Evolutionary conservation across 1,140 invertebrate species (phyloP).

Genomic region (Drosophila leontia): DNA sequence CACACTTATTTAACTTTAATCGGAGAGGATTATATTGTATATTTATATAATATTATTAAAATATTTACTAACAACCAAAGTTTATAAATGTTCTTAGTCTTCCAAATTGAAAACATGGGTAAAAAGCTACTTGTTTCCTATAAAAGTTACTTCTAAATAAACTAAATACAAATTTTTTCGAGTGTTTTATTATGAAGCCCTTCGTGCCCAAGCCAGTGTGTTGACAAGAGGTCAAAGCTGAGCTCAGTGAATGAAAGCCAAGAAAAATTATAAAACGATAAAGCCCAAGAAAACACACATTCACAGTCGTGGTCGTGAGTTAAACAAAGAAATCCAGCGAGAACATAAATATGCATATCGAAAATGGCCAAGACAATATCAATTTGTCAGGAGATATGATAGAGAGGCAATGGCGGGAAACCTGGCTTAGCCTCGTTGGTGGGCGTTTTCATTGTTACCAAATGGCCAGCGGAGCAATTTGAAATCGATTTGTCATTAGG

Average conservation of each 20-base stretch:
- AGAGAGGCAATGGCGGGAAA: slow-evolving; percentile 23
- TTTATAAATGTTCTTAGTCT: not conserved
- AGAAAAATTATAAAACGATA: slow-evolving; percentile 74
- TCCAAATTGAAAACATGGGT: not conserved
- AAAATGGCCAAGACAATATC: slow-evolving; percentile 65
- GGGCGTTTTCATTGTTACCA: slow-evolving; percentile 59
- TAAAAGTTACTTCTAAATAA: not conserved
- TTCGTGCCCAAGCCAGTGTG: slow-evolving; percentile 35
- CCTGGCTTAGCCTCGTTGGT: slow-evolving; percentile 23
- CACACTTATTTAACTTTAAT: too few relatives aligned
- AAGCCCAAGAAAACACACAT: slow-evolving; percentile 38
- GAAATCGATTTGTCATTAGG: slow-evolving; percentile 66
- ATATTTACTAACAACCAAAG: not conserved
- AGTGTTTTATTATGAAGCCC: slow-evolving; percentile 21
- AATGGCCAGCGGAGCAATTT: slow-evolving; percentile 53
- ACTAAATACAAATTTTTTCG: slow-evolving; percentile 1
- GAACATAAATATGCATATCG: slow-evolving; percentile 75
- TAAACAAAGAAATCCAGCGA: slow-evolving; percentile 49
- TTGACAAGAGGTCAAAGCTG: slow-evolving; percentile 55
- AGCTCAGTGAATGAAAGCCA: slow-evolving; percentile 43
- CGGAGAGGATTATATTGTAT: too few relatives aligned
- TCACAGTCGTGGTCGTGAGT: slow-evolving; percentile 57
- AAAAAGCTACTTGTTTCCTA: too few relatives aligned
- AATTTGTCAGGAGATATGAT: slow-evolving; percentile 76
- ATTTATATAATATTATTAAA: too few relatives aligned